phyloP scores from a whole-genome alignment of 2,113 vertebrate genomes.

The Petromus typicus region DNA sequence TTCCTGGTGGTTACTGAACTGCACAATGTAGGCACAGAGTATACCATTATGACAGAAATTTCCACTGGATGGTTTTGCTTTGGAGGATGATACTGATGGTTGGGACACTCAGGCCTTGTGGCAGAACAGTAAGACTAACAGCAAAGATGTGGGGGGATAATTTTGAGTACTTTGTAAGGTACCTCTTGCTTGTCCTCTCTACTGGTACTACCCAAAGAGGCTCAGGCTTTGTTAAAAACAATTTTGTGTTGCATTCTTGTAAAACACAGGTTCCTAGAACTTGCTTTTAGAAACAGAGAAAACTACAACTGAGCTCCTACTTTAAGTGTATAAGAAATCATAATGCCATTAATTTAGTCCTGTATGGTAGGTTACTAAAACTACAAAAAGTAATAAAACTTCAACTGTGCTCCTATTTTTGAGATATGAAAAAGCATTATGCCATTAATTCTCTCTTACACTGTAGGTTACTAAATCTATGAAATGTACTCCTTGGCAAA shows the following conservation, averaged over 20 bases:
- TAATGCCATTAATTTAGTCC: neutral
- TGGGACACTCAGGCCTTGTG: neutral
- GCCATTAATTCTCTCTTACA: neutral
- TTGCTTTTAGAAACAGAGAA: constrained; percentile 41
- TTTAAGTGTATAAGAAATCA: constrained; percentile 27
- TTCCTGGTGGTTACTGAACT: neutral
- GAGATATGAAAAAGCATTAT: neutral
- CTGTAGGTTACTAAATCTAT: neutral
- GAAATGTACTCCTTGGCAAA: constrained; percentile 27
- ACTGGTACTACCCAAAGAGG: neutral
- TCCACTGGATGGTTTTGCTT: neutral
- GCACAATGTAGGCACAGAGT: neutral
- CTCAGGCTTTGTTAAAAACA: constrained; percentile 18
- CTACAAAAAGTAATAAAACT: neutral
- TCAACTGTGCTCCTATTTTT: neutral
- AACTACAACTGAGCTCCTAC: constrained; percentile 20
- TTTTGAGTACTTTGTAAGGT: constrained; percentile 11
- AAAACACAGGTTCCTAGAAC: neutral
- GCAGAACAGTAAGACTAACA: neutral
- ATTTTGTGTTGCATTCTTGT: neutral
- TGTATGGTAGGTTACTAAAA: neutral
- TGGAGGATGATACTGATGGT: neutral
- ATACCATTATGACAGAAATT: constrained; percentile 6
- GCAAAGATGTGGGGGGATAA: neutral
- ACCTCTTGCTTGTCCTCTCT: neutral